phyloP scores from a whole-genome alignment of 30 jellyfish, hydroid and myxozoan genomes.

The Hydractinia echinata region DNA sequence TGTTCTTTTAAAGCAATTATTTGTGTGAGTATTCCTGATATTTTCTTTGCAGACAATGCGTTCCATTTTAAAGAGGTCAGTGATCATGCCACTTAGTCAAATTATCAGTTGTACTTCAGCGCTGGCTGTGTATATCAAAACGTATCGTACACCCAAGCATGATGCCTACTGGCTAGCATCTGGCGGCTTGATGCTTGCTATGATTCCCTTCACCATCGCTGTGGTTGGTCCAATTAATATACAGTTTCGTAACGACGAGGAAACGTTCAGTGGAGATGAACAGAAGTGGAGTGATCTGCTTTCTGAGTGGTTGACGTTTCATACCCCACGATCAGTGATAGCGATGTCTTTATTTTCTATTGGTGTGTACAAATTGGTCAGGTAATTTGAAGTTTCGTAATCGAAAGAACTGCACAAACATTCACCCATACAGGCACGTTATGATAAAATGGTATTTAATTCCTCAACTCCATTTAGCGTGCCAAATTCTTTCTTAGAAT shows the following conservation, averaged over 20 bases:
- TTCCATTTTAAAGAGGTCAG: neutral
- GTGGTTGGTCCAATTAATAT: constrained; percentile 26
- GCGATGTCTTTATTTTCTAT: constrained; percentile 17
- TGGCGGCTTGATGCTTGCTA: constrained; percentile 4
- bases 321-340: constrained; percentile 32
- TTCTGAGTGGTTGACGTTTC: constrained; percentile 33
- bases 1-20: too few species aligned
- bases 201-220: constrained; percentile 15
- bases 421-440: too few species aligned
- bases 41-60: constrained; percentile 15
- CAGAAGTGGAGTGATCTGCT: constrained; percentile 25
- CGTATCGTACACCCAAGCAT: constrained; percentile 3
- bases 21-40: neutral
- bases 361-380: constrained; percentile 20
- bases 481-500: too few species aligned
- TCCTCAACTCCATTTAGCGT: too few species aligned
- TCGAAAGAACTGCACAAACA: too few species aligned
- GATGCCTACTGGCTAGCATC: constrained; percentile 26
- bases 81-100: constrained; percentile 8
- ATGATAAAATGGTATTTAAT: too few species aligned
- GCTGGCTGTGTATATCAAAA: constrained; percentile 23
- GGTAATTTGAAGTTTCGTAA: too few species aligned
- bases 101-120: neutral
- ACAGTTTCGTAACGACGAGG: constrained; percentile 19
- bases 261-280: constrained; percentile 19